Conservation (phyloP, 2,888 invertebrate genomes). For the Eutolmus rufibarbis region DNA sequence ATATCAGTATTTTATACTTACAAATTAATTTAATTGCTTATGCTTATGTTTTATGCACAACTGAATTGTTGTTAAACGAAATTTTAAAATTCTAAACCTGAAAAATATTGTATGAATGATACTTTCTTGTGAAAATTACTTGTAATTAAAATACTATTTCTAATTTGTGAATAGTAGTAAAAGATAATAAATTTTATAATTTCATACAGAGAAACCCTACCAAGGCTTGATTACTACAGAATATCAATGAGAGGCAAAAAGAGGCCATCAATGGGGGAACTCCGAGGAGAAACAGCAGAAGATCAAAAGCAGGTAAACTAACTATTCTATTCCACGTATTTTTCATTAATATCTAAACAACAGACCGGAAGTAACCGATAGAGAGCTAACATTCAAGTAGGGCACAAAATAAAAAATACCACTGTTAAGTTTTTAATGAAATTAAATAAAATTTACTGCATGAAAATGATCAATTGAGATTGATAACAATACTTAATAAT, state of each 20-base stretch:
- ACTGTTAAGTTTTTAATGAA: background rate
- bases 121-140: too few species aligned
- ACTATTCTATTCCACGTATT: background rate
- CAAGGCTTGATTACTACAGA: conserved; percentile 83
- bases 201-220: conserved; percentile 73
- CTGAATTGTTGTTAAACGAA: too few species aligned
- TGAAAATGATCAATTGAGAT: background rate
- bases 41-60: too few species aligned
- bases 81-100: too few species aligned
- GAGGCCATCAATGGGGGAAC: conserved; percentile 83
- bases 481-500: background rate
- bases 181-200: background rate
- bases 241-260: conserved; percentile 78
- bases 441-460: background rate
- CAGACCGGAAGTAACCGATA: background rate
- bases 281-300: conserved; percentile 71
- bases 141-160: too few species aligned
- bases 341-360: background rate
- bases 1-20: too few species aligned
- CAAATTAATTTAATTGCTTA: too few species aligned
- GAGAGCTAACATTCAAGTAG: background rate
- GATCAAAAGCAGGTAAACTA: conserved; percentile 56
- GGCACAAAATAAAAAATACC: background rate
- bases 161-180: background rate
- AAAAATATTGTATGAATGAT: too few species aligned